phyloP scores from a whole-genome alignment of 2,113 vertebrate species.

The Gallinago undulata region DNA sequence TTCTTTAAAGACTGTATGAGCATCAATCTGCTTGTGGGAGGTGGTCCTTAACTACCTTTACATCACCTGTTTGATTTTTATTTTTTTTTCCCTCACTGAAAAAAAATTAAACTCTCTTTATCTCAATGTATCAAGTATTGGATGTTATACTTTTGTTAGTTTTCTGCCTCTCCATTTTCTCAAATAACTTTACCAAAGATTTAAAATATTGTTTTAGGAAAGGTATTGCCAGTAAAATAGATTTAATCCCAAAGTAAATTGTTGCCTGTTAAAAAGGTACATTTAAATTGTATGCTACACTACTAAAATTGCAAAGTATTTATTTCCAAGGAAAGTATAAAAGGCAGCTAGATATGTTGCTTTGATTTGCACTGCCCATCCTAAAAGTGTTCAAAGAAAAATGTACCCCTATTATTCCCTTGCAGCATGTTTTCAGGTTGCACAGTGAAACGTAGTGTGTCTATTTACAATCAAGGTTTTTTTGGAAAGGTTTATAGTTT shows the following conservation, averaged over 20 bases:
- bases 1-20: background rate
- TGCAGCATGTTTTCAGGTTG: background rate
- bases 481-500: background rate
- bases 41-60: background rate
- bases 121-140: background rate
- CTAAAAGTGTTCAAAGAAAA: background rate
- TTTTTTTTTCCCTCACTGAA: background rate
- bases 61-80: background rate
- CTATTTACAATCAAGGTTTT: rapidly evolving
- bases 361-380: background rate
- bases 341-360: background rate
- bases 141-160: background rate
- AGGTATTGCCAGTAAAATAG: background rate
- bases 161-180: background rate
- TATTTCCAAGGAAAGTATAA: background rate
- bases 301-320: background rate
- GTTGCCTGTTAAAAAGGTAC: background rate
- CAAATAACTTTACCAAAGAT: background rate
- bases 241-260: background rate
- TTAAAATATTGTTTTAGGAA: background rate
- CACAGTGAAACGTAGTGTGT: background rate
- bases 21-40: background rate
- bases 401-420: background rate
- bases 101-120: background rate
- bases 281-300: background rate